Base-by-base conservation (phyloP, 2,888 invertebrate species). In the Metopia argyrocephala region DNA sequence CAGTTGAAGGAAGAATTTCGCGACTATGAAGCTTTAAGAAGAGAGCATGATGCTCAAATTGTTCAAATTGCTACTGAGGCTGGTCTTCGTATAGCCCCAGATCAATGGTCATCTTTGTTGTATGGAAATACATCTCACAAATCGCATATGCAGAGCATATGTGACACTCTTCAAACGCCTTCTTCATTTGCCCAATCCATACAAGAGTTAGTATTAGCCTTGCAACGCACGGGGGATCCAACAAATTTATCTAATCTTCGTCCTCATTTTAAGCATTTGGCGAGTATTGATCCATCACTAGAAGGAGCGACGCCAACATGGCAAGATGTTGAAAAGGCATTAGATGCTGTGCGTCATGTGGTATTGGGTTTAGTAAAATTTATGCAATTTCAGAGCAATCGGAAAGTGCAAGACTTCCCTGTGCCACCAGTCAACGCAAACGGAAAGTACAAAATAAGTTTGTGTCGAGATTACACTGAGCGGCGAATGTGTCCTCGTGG, bases 41-140 rank as follows among this genome's bases (percentile, higher is more conserved):
- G 98, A 1, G 99, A 99, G 87, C 99, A 99, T 89, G 99, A 99
- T 91, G 96, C 98, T 9, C 99, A 99, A 90, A 98, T 99, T 85
- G 98, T 99, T 4, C 97, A 98, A 91, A 99, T 99, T 82, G 99
- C 99, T 0, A 96, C 97, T 0, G 99, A 99, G 91, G 97, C 98
- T 1, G 99, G 99, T 0, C 92, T 99, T 25, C 92, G 98, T 76
- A 99, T 99, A 82, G 97, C 98, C 0, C 98, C 99, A 0, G 99
- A 99, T 89, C 98, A 99, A 89, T 99, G 99, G 99, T 98, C 98
- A 2, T 96, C 98, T 0, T 91, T 99, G 59, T 91, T 99, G 0
- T 99, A 99, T 88, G 99, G 99, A 0, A 99, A 99, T 89, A 95
- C 96, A 0, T 94, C 94, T 4, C 98, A 98, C 89, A 98, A 98